phyloP scores from a whole-genome alignment of 2,888 invertebrate species.

The Molanna angustata region DNA sequence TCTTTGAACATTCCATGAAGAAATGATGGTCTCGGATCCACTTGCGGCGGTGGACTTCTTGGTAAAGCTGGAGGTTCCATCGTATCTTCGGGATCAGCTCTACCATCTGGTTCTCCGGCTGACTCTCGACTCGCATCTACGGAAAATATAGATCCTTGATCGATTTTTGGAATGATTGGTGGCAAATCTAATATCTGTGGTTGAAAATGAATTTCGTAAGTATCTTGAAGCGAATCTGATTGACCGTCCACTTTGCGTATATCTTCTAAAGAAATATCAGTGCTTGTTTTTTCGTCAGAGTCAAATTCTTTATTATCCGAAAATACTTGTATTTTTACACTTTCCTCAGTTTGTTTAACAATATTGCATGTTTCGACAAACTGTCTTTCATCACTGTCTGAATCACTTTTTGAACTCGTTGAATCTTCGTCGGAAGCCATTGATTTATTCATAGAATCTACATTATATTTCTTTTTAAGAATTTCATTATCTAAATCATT shows the following conservation, averaged over 20 bases:
- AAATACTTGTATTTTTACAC: slow-evolving; percentile 53
- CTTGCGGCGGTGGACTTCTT: slow-evolving; percentile 61
- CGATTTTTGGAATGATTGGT: slow-evolving; percentile 47
- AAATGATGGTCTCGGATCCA: slow-evolving; percentile 64
- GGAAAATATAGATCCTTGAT: slow-evolving; percentile 46
- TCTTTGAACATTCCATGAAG: slow-evolving; percentile 63
- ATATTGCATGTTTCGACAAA: slow-evolving; percentile 49
- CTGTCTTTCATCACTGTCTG: slow-evolving; percentile 58
- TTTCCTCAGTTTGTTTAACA: slow-evolving; percentile 44
- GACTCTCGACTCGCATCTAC: slow-evolving; percentile 69
- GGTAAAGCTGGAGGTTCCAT: slow-evolving; percentile 69
- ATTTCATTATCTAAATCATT: slow-evolving; percentile 41
- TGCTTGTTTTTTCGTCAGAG: slow-evolving; percentile 45
- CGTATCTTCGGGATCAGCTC: slow-evolving; percentile 75
- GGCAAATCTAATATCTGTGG: slow-evolving; percentile 48
- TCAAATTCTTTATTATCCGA: slow-evolving; percentile 40
- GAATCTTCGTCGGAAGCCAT: slow-evolving; percentile 54
- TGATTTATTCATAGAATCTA: slow-evolving; percentile 52
- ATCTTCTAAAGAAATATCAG: slow-evolving; percentile 46
- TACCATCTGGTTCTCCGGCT: slow-evolving; percentile 84
- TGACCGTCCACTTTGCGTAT: slow-evolving; percentile 50
- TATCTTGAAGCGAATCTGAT: slow-evolving; percentile 38
- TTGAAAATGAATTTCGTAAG: slow-evolving; percentile 31
- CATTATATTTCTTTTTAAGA: slow-evolving; percentile 57
- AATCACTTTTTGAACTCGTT: slow-evolving; percentile 55